Conservation (phyloP, 1,140 invertebrate genomes). For the Drosophila pectinifera region DNA sequence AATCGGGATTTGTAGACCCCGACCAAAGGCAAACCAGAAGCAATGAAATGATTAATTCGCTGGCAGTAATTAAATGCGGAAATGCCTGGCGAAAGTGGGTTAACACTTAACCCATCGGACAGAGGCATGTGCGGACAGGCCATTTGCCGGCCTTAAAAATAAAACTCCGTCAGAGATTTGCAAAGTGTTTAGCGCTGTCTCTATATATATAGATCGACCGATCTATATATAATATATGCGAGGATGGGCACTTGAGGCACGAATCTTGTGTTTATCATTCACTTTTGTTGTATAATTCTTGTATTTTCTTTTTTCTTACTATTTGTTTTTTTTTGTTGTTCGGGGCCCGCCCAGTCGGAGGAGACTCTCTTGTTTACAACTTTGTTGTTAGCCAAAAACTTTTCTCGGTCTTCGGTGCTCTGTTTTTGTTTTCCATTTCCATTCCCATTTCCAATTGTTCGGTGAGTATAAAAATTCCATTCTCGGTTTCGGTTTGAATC, state of each 20-base stretch:
- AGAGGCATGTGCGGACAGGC: conserved; percentile 13
- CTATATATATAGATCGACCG: conserved; percentile 6
- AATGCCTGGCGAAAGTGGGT: conserved; percentile 20
- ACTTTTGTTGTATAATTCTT: conserved; percentile 33
- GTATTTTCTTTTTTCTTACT: not conserved
- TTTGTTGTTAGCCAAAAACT: conserved; percentile 44
- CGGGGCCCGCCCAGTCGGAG: conserved; percentile 14
- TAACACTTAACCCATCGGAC: conserved; percentile 30
- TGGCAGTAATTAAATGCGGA: conserved; percentile 42
- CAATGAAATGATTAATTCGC: conserved; percentile 46
- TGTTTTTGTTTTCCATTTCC: conserved; percentile 15
- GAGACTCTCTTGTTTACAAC: conserved; percentile 42
- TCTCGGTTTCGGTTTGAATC: conserved; percentile 34
- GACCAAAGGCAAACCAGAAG: not conserved
- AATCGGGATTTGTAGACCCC: conserved; percentile 2
- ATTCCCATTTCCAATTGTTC: conserved; percentile 22
- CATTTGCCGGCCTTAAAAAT: conserved; percentile 32
- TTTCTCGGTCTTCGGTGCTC: conserved; percentile 13
- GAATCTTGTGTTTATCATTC: conserved; percentile 39
- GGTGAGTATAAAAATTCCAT: conserved; percentile 48
- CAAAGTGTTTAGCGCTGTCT: conserved; percentile 6
- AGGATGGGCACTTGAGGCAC: conserved; percentile 32
- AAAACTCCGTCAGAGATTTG: conserved; percentile 39
- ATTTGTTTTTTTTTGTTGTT: not conserved
- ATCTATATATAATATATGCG: conserved; percentile 19